Conservation (phyloP, 2,888 invertebrate genomes). For the Acanthopleura granulata region DNA sequence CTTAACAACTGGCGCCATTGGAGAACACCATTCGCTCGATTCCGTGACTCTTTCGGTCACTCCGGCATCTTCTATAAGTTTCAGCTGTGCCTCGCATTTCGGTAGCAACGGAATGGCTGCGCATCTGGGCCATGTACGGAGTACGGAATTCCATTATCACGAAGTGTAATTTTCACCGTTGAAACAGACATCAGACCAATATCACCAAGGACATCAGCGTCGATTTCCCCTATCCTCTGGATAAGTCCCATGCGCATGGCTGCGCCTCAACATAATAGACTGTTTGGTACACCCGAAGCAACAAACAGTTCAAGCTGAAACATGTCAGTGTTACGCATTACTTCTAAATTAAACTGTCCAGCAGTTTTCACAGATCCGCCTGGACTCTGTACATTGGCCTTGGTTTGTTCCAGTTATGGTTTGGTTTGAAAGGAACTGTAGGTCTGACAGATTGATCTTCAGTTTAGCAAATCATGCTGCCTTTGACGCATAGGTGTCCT, state of each 20-base stretch:
- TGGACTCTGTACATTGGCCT: constrained; percentile 3
- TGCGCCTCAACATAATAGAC: constrained; percentile 19
- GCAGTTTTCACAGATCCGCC: constrained; percentile 3
- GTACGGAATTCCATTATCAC: constrained; percentile 22
- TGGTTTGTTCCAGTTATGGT: background rate
- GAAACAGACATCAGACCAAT: constrained; percentile 17
- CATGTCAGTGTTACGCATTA: background rate
- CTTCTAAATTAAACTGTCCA: background rate
- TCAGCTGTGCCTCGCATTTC: constrained; percentile 28
- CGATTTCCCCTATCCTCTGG: constrained; percentile 12
- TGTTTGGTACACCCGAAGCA: background rate
- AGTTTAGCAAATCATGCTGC: constrained; percentile 12
- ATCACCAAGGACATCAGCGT: constrained; percentile 16
- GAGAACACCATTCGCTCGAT: constrained; percentile 36
- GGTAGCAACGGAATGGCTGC: constrained; percentile 28
- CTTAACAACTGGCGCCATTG: constrained; percentile 34
- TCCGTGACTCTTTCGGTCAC: constrained; percentile 29
- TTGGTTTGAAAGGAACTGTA: constrained; percentile 6
- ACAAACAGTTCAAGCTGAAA: constrained; percentile 1
- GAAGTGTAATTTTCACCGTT: constrained; percentile 20
- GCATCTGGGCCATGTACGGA: constrained; percentile 22
- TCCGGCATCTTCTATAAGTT: constrained; percentile 28
- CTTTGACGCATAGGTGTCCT: constrained; percentile 1
- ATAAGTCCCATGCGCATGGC: constrained; percentile 19
- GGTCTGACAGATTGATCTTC: constrained; percentile 4